Evolutionary conservation across 2,888 invertebrate species (phyloP).

Genomic region (Ennomos fuscantarius): DNA sequence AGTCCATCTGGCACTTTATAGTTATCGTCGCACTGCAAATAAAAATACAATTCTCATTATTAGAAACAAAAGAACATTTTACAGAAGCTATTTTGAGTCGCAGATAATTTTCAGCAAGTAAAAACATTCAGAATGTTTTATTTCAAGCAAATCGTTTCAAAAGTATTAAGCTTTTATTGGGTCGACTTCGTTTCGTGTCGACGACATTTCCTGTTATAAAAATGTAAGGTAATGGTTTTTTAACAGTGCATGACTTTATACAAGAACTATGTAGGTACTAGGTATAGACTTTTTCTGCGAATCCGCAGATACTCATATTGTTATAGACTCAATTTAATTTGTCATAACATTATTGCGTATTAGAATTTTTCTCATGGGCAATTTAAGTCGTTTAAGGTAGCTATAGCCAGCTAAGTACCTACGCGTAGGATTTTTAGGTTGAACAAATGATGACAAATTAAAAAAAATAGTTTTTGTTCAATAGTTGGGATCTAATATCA

Average conservation of each 20-base stretch:
- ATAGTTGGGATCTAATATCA: too few relatives aligned
- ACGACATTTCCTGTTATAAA: conserved; percentile 26
- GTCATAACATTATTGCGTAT: conserved; percentile 6
- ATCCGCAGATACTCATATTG: conserved; percentile 4
- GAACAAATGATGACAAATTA: background rate
- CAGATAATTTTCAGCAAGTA: conserved; percentile 27
- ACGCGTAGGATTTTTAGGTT: background rate
- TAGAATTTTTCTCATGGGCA: background rate
- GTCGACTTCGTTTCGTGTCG: conserved; percentile 28
- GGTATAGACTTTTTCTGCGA: conserved; percentile 8
- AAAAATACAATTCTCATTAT: conserved; percentile 24
- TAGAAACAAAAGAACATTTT: conserved; percentile 16
- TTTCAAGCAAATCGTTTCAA: conserved; percentile 10
- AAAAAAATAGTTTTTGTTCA: too few relatives aligned
- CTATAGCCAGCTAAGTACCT: too few relatives aligned
- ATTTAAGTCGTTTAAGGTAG: too few relatives aligned
- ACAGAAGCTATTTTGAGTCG: conserved; percentile 17
- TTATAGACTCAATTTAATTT: conserved; percentile 9
- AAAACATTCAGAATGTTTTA: conserved; percentile 26
- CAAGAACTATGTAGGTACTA: conserved; percentile 5
- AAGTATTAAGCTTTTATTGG: conserved; percentile 6
- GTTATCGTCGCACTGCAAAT: conserved; percentile 85
- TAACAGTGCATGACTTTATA: conserved; percentile 12
- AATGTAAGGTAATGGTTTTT: conserved; percentile 25
- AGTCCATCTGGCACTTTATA: conserved; percentile 88